Evolutionary conservation across 2,797 vertebrate species (phyloP).

Genomic region (Mastacembelus armatus): DNA sequence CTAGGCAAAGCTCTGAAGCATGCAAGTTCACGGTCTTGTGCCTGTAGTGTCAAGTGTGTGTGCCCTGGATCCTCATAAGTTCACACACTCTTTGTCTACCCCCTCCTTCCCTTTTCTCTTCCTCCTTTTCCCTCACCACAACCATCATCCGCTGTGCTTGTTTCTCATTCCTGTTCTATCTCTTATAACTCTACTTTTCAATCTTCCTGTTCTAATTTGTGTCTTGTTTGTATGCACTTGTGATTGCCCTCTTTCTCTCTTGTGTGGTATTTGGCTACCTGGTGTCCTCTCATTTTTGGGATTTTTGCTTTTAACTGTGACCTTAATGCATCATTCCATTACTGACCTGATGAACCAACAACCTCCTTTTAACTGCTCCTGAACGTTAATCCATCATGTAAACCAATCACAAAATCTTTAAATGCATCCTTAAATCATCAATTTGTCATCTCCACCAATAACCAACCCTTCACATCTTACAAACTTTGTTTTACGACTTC

Average conservation of each 20-base stretch:
- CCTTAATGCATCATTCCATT: slow-evolving; percentile 8
- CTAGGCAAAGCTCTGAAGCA: slow-evolving; percentile 25
- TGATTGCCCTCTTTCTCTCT: slow-evolving; percentile 71
- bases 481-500: not conserved
- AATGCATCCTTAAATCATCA: slow-evolving; percentile 6
- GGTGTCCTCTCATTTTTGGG: slow-evolving; percentile 23
- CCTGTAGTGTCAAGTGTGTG: slow-evolving; percentile 10
- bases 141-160: slow-evolving; percentile 54
- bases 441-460: not conserved
- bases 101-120: not conserved
- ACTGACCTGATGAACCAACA: slow-evolving; percentile 40
- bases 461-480: not conserved
- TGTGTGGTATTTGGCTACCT: slow-evolving; percentile 18
- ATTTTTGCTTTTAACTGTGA: slow-evolving; percentile 40
- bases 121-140: slow-evolving; percentile 25
- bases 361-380: slow-evolving; percentile 31
- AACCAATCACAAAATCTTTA: slow-evolving; percentile 13
- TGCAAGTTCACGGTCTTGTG: slow-evolving; percentile 16
- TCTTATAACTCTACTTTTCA: slow-evolving; percentile 4
- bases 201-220: not conserved
- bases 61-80: slow-evolving; percentile 37
- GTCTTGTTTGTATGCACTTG: slow-evolving; percentile 26
- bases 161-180: slow-evolving; percentile 2
- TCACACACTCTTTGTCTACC: slow-evolving; percentile 56
- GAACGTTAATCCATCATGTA: slow-evolving; percentile 11